A percentile compares a stretch with the other conserved stretches of the same genome.
Evolutionary conservation across 1,140 invertebrate genomes (phyloP).

Genomic region (Eumeta japonica): DNA sequence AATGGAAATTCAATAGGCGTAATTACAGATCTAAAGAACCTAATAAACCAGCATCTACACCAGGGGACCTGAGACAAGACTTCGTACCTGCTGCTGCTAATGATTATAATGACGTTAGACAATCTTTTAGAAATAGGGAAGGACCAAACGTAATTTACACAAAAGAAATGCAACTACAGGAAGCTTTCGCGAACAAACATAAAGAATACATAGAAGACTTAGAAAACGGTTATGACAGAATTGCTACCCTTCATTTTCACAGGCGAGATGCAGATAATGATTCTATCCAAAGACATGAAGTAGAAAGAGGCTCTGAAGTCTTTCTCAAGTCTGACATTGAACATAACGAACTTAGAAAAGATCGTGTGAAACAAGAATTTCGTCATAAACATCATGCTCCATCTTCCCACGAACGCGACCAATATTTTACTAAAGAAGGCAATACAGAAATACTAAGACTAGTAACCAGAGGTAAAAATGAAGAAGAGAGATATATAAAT

Average conservation of each 20-base stretch:
- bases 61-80: constrained; percentile 45
- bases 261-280: constrained; percentile 63
- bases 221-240: constrained; percentile 57
- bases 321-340: constrained; percentile 50
- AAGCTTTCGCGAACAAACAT: constrained; percentile 56
- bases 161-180: constrained; percentile 56
- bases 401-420: constrained; percentile 60
- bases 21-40: constrained; percentile 56
- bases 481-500: constrained; percentile 63
- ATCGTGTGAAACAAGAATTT: constrained; percentile 31
- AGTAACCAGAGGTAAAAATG: constrained; percentile 70
- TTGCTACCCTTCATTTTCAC: constrained; percentile 50
- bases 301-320: constrained; percentile 71
- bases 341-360: constrained; percentile 35
- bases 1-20: constrained; percentile 73
- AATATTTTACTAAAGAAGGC: constrained; percentile 77
- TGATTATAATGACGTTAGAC: constrained; percentile 47
- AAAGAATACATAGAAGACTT: constrained; percentile 63
- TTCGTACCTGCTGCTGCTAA: constrained; percentile 49
- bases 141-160: constrained; percentile 58
- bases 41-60: constrained; percentile 44
- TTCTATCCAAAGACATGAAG: constrained; percentile 70
- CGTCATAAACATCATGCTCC: constrained; percentile 34
- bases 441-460: constrained; percentile 78
- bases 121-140: constrained; percentile 51